Percentiles rank a stretch among this genome's conserved stretches.
Conservation (phyloP, 2,113 vertebrate genomes). For the Takifugu bimaculatus region DNA sequence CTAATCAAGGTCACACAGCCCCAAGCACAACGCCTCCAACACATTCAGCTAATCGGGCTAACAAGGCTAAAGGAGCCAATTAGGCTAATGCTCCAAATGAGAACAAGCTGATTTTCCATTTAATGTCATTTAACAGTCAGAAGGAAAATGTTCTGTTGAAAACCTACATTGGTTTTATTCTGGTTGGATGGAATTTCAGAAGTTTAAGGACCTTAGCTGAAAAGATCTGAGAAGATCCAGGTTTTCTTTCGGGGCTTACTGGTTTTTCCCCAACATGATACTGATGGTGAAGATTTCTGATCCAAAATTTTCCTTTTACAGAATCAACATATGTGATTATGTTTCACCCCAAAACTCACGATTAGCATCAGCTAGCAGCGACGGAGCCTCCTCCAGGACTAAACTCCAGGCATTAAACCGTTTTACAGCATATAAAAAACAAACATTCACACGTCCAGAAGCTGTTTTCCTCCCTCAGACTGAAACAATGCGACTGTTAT, state of each 20-base stretch:
- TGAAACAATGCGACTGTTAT: conserved; percentile 9
- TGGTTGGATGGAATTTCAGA: no score
- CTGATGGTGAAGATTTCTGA: no score
- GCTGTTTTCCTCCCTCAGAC: not conserved
- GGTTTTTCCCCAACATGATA: no score
- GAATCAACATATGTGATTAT: no score
- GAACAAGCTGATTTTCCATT: not conserved
- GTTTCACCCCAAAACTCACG: no score
- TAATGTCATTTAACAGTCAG: not conserved
- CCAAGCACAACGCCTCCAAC: not conserved
- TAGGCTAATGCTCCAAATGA: conserved; percentile 2
- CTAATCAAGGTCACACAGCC: conserved; percentile 14
- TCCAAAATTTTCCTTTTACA: no score
- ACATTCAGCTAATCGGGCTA: conserved; percentile 9
- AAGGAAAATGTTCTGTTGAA: no score
- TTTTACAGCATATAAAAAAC: not conserved
- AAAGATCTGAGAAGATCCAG: no score
- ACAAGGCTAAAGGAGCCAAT: not conserved
- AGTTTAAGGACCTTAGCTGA: no score
- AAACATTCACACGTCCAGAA: conserved; percentile 8
- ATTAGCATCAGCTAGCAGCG: no score
- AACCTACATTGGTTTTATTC: no score
- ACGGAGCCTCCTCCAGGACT: not conserved
- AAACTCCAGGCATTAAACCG: not conserved
- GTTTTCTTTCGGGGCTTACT: no score